Conservation (phyloP, 2,797 vertebrate genomes). For the Potorous gilbertii region DNA sequence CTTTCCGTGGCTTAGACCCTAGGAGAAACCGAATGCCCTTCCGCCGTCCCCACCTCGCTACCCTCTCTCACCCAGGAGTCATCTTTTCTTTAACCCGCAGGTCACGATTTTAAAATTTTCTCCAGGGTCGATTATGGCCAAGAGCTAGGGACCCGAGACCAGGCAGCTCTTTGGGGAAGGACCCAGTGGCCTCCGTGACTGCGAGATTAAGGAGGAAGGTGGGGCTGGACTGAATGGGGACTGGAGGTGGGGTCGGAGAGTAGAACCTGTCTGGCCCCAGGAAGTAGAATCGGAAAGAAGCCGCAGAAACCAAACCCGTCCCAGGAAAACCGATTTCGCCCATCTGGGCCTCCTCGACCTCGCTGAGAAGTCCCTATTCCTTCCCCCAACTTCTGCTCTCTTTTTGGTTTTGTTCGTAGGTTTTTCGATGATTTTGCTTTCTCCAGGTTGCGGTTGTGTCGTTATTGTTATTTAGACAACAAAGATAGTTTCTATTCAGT, state of each 20-base stretch:
- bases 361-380: neutral
- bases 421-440: neutral
- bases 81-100: neutral
- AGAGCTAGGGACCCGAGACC: neutral
- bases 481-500: slow-evolving; percentile 47
- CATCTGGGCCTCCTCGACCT: neutral
- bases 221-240: neutral
- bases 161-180: neutral
- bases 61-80: neutral
- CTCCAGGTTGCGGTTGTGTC: neutral
- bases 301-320: neutral
- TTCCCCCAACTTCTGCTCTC: neutral
- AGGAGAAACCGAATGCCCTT: neutral
- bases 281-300: neutral
- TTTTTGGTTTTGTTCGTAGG: neutral
- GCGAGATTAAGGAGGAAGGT: neutral
- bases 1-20: neutral
- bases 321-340: slow-evolving; percentile 36
- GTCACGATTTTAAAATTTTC: too few relatives aligned
- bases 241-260: neutral
- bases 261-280: neutral
- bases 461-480: slow-evolving; percentile 43
- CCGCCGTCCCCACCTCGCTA: neutral
- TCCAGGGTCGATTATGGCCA: neutral
- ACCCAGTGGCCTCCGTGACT: neutral